Evolutionary conservation across 2,797 vertebrate genomes (phyloP), one percentile per base, ranked within the genome.

Genomic region (Neosilurus mollespiculum): DNA sequence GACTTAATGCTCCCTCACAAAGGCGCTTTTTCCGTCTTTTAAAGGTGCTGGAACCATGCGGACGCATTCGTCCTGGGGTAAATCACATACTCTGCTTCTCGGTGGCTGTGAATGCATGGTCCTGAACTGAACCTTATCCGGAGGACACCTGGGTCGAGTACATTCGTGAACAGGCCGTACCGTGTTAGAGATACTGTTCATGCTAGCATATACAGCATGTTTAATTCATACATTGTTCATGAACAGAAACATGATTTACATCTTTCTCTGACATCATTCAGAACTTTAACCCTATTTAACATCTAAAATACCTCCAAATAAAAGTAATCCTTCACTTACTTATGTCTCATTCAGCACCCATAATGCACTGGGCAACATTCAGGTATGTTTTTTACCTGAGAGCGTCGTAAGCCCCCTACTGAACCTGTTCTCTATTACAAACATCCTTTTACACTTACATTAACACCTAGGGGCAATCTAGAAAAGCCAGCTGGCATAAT

Each of bases 31-130:
- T 93, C 94, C 87, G 87, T 88, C 80, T 80, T 81, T 72, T 83
- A 66, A 61, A 37, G 88, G 81, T 87, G 80, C 86, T 85, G 59
- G 83, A 89, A 87, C 86, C 91, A 92, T 95, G 93, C 80, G 85
- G 87, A 88, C 0, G 92, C 93, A 95, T 95, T 92, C 81, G 82
- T 92, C 89, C 81, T 70, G 71, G 59, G 80, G 83, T 82, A 89
- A 93, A 92, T 87, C 82, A 83, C 83, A 87, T 82, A 86, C 86
- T 6, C 37, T 43, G 37, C 37, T 78, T 89, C 84, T 83, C 87
- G 20, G 86, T 88, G 84, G 86, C 86, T 89, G 89, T 86, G 88
- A 90, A 90, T 87, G 83, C 84, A 85, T 61, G 62, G 87, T 81
- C 89, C 82, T 86, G 87, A 89, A 84, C 79, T 83, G 43, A 87